A percentile compares a stretch with the other conserved stretches of the same genome.
Evolutionary conservation across 2,888 invertebrate genomes (phyloP).

Genomic region (Brachyptera putata): DNA sequence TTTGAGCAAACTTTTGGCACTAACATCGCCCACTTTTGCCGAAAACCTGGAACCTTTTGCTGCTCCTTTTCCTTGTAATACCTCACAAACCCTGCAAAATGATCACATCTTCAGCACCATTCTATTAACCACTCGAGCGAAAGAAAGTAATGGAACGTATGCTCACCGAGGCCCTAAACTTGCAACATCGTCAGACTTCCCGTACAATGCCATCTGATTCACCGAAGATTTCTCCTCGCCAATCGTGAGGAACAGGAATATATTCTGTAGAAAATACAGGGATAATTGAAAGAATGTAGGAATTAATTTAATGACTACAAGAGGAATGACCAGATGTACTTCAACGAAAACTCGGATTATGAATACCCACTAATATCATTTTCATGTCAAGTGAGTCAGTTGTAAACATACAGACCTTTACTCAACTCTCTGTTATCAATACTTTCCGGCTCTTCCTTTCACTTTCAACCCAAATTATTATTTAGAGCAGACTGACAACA

Average conservation of each 20-base stretch:
- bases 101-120: constrained; percentile 17
- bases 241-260: constrained; percentile 64
- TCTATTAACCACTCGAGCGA: background rate
- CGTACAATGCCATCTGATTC: constrained; percentile 52
- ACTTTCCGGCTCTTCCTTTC: no score
- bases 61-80: constrained; percentile 73
- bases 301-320: no score
- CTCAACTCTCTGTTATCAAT: no score
- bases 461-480: no score
- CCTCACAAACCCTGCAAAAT: constrained; percentile 57
- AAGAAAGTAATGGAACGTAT: background rate
- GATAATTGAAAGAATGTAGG: no score
- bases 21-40: constrained; percentile 68
- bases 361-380: no score
- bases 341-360: no score
- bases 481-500: constrained; percentile 19
- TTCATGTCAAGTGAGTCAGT: no score
- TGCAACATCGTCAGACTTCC: constrained; percentile 48
- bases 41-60: constrained; percentile 68
- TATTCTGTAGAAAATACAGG: no score
- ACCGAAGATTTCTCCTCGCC: constrained; percentile 60
- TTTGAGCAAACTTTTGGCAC: constrained; percentile 50
- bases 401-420: no score
- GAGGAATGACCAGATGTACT: no score
- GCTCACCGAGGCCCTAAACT: constrained; percentile 59